Evolutionary conservation across 2,888 invertebrate genomes (phyloP).

Genomic region (Rhaphigaster nebulosa): DNA sequence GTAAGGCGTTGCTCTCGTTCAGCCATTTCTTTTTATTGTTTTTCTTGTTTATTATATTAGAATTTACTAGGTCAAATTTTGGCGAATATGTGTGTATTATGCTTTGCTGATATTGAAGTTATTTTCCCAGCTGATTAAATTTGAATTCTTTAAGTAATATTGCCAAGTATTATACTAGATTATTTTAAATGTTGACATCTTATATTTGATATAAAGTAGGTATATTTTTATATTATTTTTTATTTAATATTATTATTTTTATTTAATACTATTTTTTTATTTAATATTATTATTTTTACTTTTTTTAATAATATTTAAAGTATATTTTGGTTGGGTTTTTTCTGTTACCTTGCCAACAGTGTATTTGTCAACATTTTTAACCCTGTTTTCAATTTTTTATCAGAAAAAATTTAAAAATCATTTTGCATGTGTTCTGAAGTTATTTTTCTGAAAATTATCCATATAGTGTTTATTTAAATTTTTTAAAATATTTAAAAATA

Average conservation of each 20-base stretch:
- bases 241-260: too few species aligned
- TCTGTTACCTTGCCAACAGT: neutral
- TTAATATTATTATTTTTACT: too few species aligned
- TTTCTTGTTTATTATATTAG: neutral
- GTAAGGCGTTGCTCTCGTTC: neutral
- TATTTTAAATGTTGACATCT: neutral
- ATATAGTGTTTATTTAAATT: too few species aligned
- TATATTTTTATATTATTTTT: too few species aligned
- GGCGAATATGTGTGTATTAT: neutral
- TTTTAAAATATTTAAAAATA: too few species aligned
- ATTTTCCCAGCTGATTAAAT: slow-evolving; percentile 17
- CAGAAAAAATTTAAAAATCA: too few species aligned
- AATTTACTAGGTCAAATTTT: neutral
- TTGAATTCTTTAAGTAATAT: neutral
- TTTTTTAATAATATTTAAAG: neutral
- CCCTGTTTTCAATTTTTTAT: too few species aligned
- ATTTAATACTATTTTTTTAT: too few species aligned
- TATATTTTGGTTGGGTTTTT: neutral
- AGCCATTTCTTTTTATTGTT: neutral
- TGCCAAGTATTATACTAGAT: neutral
- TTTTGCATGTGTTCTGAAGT: too few species aligned
- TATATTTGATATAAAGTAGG: too few species aligned
- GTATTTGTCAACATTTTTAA: neutral
- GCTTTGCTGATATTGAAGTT: neutral
- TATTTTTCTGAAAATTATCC: too few species aligned